Conservation (phyloP, 2,888 invertebrate species). For the Adelphocoris suturalis region DNA sequence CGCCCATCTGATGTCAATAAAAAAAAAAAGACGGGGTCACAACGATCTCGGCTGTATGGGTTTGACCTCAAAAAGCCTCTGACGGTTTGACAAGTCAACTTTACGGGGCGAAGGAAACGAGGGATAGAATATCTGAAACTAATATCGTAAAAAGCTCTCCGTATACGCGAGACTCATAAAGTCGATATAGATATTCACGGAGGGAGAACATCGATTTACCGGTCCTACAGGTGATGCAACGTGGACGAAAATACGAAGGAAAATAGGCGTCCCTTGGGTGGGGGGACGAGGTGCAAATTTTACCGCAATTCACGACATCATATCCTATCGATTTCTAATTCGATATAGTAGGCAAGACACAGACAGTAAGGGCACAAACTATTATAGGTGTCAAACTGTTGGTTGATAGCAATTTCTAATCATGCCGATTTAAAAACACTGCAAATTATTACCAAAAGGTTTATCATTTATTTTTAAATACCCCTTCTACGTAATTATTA, state of each 20-base stretch:
- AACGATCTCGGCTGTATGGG: background rate
- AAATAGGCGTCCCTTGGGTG: background rate
- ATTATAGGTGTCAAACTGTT: no score
- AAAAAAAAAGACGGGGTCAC: background rate
- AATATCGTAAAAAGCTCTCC: background rate
- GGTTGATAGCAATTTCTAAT: no score
- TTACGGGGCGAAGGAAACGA: background rate
- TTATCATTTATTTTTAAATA: background rate
- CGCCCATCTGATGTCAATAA: background rate
- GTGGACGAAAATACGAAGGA: background rate
- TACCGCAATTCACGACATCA: no score
- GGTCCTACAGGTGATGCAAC: background rate
- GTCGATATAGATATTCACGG: background rate
- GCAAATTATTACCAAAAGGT: background rate
- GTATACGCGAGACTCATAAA: background rate
- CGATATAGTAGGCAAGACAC: no score
- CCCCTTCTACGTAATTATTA: no score
- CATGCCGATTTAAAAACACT: background rate
- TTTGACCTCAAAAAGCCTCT: constrained; percentile 14
- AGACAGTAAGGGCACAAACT: no score
- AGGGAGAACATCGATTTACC: background rate
- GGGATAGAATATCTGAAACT: constrained; percentile 6
- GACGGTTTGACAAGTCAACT: constrained; percentile 12
- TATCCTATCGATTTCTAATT: no score
- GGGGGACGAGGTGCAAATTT: no score